Evolutionary conservation across 37 sponge, comb jelly and placozoan species (phyloP).

Genomic region (Geodia barretti): DNA sequence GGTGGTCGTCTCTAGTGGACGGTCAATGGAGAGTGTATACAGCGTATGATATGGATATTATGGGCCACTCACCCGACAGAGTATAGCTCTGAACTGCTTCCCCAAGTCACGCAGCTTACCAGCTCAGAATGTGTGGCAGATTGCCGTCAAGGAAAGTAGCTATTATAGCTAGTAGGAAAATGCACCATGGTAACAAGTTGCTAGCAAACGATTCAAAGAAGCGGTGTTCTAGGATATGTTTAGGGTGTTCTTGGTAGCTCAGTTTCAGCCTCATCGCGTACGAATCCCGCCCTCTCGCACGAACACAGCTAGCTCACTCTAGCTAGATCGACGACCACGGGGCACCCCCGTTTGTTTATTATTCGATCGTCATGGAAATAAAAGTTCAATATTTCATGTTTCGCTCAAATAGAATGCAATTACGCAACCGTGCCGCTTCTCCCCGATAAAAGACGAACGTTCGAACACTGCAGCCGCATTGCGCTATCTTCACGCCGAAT

Average conservation of each 20-base stretch:
- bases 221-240: conserved; percentile 56
- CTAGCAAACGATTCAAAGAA: background rate
- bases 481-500: too few species aligned
- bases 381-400: conserved; percentile 1
- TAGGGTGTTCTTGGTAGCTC: conserved; percentile 44
- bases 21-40: background rate
- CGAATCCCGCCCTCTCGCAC: too few species aligned
- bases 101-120: conserved; percentile 91
- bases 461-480: too few species aligned
- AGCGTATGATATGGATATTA: too few species aligned
- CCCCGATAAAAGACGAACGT: too few species aligned
- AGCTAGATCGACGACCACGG: background rate
- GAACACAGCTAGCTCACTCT: too few species aligned
- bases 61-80: conserved; percentile 73
- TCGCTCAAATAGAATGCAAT: background rate
- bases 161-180: background rate
- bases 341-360: conserved; percentile 7
- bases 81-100: conserved; percentile 71
- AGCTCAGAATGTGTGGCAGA: conserved; percentile 75
- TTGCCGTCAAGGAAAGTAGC: conserved; percentile 30
- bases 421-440: too few species aligned
- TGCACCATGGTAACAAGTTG: background rate
- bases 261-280: conserved; percentile 63
- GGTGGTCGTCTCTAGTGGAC: conserved; percentile 80
- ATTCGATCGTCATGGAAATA: conserved; percentile 39